These are phyloP conservation scores for Macaca nemestrina DNA, from an alignment of 2,113 vertebrate genomes.

Conservation along the genomic window DNA sequence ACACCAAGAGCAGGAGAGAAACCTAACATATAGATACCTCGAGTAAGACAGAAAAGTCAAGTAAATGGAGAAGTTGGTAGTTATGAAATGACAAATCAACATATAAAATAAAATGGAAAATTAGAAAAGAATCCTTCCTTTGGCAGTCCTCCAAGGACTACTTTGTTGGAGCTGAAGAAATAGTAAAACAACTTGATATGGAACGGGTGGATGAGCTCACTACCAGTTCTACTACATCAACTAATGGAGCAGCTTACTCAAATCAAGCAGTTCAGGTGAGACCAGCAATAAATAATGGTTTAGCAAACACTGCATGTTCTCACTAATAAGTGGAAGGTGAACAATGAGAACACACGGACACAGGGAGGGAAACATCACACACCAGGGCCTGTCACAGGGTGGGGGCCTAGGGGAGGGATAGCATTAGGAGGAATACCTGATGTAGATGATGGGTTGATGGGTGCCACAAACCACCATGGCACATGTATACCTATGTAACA, in stretches of 20 bases:
- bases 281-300: constrained; percentile 83
- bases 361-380: too few relatives aligned
- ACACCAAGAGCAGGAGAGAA: constrained; percentile 89
- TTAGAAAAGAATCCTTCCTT: constrained; percentile 91
- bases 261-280: constrained; percentile 84
- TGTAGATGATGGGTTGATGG: too few relatives aligned
- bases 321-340: too few relatives aligned
- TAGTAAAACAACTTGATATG: constrained; percentile 96
- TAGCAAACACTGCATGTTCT: constrained; percentile 52
- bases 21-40: constrained; percentile 87
- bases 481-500: too few relatives aligned
- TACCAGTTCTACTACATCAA: constrained; percentile 89
- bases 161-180: constrained; percentile 95
- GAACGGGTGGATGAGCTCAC: constrained; percentile 94
- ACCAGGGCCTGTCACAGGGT: too few relatives aligned
- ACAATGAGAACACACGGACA: too few relatives aligned
- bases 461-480: too few relatives aligned
- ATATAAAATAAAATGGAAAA: constrained; percentile 94
- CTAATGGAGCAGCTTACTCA: constrained; percentile 86
- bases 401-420: too few relatives aligned
- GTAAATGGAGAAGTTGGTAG: constrained; percentile 95
- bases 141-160: constrained; percentile 93
- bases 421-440: too few relatives aligned
- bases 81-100: constrained; percentile 94
- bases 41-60: constrained; percentile 91